A percentile compares a stretch with the other conserved stretches of the same genome.
Conservation (phyloP, 2,888 invertebrate genomes). For the Diaphora mendica region DNA sequence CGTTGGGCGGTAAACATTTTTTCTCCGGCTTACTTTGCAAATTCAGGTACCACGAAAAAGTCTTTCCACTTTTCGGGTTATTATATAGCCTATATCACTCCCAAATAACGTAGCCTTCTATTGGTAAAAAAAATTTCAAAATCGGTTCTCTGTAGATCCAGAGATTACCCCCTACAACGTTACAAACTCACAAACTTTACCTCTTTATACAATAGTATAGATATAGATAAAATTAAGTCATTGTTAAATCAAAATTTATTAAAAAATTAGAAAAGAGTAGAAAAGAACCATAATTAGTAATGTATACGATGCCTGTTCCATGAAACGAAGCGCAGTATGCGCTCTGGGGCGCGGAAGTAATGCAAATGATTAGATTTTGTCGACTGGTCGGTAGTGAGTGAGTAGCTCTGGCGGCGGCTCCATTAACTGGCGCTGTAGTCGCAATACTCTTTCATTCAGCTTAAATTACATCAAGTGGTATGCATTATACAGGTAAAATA, state of each 20-base stretch:
- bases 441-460: neutral
- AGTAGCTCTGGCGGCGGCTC: constrained; percentile 47
- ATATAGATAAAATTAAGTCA: too few species aligned
- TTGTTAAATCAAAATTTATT: neutral
- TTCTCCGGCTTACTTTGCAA: too few species aligned
- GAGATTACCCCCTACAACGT: too few species aligned
- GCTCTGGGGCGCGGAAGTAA: constrained; percentile 78
- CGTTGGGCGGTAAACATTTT: too few species aligned
- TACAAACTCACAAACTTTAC: too few species aligned
- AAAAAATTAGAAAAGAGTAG: constrained; percentile 6
- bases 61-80: too few species aligned
- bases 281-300: constrained; percentile 40
- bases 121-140: too few species aligned
- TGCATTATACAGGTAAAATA: neutral
- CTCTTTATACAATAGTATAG: too few species aligned
- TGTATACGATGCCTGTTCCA: constrained; percentile 55
- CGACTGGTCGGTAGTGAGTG: constrained; percentile 66
- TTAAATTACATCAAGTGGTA: neutral
- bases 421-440: constrained; percentile 51
- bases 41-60: too few species aligned
- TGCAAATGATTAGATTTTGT: constrained; percentile 83
- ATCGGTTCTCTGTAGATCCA: too few species aligned
- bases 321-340: constrained; percentile 82
- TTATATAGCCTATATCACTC: too few species aligned
- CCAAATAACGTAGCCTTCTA: too few species aligned